Evolutionary conservation across 1,140 invertebrate species (phyloP), one percentile per base, ranked within the genome.

Genomic region (Drosophila ironensis): DNA sequence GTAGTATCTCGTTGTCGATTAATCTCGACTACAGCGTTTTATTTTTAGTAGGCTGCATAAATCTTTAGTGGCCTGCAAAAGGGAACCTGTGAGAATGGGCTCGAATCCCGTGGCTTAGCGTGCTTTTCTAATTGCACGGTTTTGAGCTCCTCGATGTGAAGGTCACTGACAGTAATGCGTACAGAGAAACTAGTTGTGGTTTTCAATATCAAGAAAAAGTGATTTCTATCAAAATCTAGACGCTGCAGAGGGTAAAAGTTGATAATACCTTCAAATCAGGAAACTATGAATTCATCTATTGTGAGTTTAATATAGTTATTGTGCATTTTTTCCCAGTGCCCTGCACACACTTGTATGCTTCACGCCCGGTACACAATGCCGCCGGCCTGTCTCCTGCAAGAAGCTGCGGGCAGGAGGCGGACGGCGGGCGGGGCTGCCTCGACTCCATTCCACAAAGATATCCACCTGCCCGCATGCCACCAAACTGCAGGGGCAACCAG

Each of bases 41-140:
- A 25, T 44, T 11, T 50, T 60, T 25, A 63, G 20, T 17, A 50
- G 22, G n/a, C 42, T 20, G 33, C 59, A 61, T 81, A 68, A 75
- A 72, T 81, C 71, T 72, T 75, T 12, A 12, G 42, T 66, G 56
- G 77, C 74, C 74, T 40, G 46, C 35, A 40, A 50, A 37, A 59
- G 28, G 48, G 35, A 27, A 63, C 56, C 50, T 61, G 45, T 19
- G 67, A 48, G 22, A 22, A 27, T 37, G 16, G 38, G 30, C 56
- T 68, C 42, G 4, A 12, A 67, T 72, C 52, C 68, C 66, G 70
- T 56, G 33, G 60, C 76, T 52, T 67, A 72, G 51, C 51, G 41
- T 72, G n/a, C 72, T 76, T 84, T 76, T 86, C 81, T 84, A 84
- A 84, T 84, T 84, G 80, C 80, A 53, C 22, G 46, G 52, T 59